Evolutionary conservation across 2,113 vertebrate genomes (phyloP), one percentile per base, ranked within the genome.

Genomic region (Laterallus jamaicensis): DNA sequence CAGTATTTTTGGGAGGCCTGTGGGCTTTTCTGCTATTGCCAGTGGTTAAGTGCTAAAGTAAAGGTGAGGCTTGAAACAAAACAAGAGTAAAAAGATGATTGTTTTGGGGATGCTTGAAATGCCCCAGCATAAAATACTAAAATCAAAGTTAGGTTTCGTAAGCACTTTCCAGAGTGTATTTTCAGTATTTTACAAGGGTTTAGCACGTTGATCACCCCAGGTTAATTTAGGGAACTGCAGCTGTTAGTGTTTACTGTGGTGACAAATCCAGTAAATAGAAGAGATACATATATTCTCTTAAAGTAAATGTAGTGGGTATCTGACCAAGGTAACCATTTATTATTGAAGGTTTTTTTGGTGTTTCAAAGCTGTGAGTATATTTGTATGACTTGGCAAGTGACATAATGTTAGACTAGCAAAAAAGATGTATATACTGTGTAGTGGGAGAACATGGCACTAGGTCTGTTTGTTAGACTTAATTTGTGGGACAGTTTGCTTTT

Each of bases 301-400:
- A 82, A 66, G 64, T 83, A 96, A 91, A 84, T 60, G 49, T 1
- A 4, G 56, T 86, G 56, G 21, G 25, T 88, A 85, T 93, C 86
- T 85, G 91, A 89, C 77, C 83, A 91, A 87, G 59, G 52, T 58
- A 91, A 39, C 24, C n/a, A 70, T 90, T 92, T 90, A 60, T 62
- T 86, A 58, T 2, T 78, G 42, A 71, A 69, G 12, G 10, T 68
- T 50, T 66, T 88, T 88, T 32, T 66, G 37, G 44, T 91, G 58
- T 92, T 95, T 93, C 71, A 93, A 92, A 82, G 80, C 68, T 80
- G 90, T 0, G 2, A 81, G 25, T 93, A 94, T 80, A 94, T 80
- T 91, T 66, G n/a, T 81, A 67, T 81, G 24, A 77, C 60, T 92
- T 93, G 89, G 68, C 60, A 97, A 93, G 90, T 56, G 50, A 84